Base-by-base conservation (phyloP, 2,797 vertebrate genomes). In the Vultur gryphus region DNA sequence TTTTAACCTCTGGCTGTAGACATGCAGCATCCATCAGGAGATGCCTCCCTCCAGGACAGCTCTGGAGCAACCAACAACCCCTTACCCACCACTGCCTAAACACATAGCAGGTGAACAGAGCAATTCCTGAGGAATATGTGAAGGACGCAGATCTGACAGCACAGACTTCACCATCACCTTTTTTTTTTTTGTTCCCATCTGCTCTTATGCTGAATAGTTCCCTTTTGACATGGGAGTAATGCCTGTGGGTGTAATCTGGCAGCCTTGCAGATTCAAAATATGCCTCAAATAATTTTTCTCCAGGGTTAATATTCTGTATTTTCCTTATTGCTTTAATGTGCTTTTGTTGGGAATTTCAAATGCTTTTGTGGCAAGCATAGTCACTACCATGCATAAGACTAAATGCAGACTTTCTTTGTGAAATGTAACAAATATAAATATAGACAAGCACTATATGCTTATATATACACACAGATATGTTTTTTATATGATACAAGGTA, bases 51-150 rank as follows among this genome's bases (percentile, higher is more conserved):
- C 15, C 26, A 93, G 69, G 43, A 93, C 31, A 84, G 59, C 80
- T 95, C 49, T 84, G n/a, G 18, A 84, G 72, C 39, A 84, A n/a
- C 25, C 65, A 93, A 33, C 33, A 84, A 49, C 3, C 24, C 43
- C 81, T 84, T 93, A 77, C 81, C 55, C 54, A 51, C 25, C 39
- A 31, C 46, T 89, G 44, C 49, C 66, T 84, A 86, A 95, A 88
- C 76, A 72, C 59, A 57, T 6, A 95, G 52, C 77, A 91, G 88
- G 95, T 89, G 95, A 96, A 64, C 54, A 96, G 70, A 85, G 72
- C 55, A 79, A 76, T 75, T 96, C 52, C 71, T 66, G 86, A 95
- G 70, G 43, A 91, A 89, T 84, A 82, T 4, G 6, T 29, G 58
- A 82, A 80, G 89, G 92, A 77, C 29, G 23, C n/a, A 70, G 57